Conservation (phyloP, 1,140 invertebrate genomes). For the Zaprionus vittiger region DNA sequence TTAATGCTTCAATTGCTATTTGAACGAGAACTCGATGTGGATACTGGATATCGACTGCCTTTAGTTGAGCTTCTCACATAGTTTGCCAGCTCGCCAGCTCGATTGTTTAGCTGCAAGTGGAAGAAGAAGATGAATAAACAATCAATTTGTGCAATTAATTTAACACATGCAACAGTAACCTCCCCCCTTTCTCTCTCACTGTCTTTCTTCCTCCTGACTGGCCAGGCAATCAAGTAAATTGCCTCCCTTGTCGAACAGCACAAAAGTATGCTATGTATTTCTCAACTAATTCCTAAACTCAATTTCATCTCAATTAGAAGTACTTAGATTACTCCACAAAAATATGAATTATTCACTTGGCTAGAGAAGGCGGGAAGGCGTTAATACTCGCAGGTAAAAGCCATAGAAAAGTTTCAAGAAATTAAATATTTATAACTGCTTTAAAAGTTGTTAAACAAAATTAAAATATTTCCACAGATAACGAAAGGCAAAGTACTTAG, state of each 20-base stretch:
- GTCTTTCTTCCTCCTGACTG: neutral
- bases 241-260: neutral
- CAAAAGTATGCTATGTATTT: conserved; percentile 31
- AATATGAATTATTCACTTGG: conserved; percentile 4
- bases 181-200: neutral
- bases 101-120: conserved; percentile 12
- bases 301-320: conserved; percentile 6
- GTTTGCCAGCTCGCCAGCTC: conserved; percentile 1
- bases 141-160: conserved; percentile 50
- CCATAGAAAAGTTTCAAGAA: neutral
- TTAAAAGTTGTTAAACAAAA: too few species aligned
- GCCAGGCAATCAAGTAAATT: conserved; percentile 21
- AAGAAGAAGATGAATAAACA: conserved; percentile 33
- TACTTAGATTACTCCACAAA: neutral
- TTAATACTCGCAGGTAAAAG: neutral
- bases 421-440: neutral
- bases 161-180: conserved; percentile 17
- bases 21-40: neutral
- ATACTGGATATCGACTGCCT: neutral
- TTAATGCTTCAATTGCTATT: conserved; percentile 32
- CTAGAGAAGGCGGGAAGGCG: neutral
- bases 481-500: too few species aligned
- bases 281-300: conserved; percentile 1
- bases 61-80: neutral
- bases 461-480: too few species aligned